Evolutionary conservation across 2,888 invertebrate genomes (phyloP).

Genomic region (Calameuta pallipes): DNA sequence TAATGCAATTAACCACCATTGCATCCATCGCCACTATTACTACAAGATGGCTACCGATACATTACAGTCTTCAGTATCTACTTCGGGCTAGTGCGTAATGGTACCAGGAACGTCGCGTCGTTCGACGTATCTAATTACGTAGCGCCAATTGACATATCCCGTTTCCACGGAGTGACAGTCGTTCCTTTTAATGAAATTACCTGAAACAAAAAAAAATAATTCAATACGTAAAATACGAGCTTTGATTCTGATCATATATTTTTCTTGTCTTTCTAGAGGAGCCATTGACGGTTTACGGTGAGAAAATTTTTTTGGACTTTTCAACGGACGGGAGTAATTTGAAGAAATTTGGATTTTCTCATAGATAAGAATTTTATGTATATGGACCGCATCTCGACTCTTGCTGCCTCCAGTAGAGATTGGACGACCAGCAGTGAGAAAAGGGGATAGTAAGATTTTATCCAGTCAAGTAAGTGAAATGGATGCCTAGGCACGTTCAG

Average conservation of each 20-base stretch:
- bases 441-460: conserved; percentile 53
- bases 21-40: neutral
- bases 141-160: conserved; percentile 43
- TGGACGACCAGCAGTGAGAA: conserved; percentile 29
- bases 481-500: conserved; percentile 61
- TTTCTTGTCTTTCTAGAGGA: neutral
- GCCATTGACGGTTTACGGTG: no score
- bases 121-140: conserved; percentile 42
- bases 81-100: conserved; percentile 5
- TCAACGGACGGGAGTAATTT: neutral
- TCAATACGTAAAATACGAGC: neutral
- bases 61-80: conserved; percentile 1
- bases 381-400: neutral
- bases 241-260: neutral
- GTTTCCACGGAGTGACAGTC: conserved; percentile 21
- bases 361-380: conserved; percentile 42
- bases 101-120: conserved; percentile 29
- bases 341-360: neutral
- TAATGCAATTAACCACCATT: neutral
- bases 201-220: neutral
- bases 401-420: neutral
- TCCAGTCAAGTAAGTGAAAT: conserved; percentile 49
- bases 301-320: neutral
- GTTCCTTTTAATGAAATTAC: neutral
- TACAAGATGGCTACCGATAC: neutral